These are phyloP conservation scores for Dicranocentrus wangi DNA, from an alignment of 2,888 invertebrate genomes.

Conservation along the genomic window DNA sequence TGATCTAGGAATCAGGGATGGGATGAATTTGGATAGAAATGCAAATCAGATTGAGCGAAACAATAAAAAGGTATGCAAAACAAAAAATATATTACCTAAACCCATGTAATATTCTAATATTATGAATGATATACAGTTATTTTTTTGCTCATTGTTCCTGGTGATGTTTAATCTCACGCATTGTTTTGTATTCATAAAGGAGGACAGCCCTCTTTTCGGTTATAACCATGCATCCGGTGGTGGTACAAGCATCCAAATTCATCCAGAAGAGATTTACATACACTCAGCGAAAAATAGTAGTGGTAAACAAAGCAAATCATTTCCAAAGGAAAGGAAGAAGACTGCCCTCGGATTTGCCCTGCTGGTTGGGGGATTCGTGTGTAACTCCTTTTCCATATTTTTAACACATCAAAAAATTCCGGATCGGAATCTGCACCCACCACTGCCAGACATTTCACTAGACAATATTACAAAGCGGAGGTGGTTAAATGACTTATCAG, in stretches of 20 bases:
- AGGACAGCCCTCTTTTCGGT: constrained; percentile 8
- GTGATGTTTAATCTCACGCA: too few species aligned
- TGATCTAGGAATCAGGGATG: constrained; percentile 34
- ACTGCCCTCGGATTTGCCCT: constrained; percentile 72
- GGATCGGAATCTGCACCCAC: constrained; percentile 73
- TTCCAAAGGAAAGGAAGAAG: constrained; percentile 74
- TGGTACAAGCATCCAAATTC: constrained; percentile 59
- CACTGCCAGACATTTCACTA: constrained; percentile 76
- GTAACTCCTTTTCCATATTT: constrained; percentile 74
- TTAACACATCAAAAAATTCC: constrained; percentile 76
- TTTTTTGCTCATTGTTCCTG: too few species aligned
- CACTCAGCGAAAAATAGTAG: constrained; percentile 28
- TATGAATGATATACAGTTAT: too few species aligned
- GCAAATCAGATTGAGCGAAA: constrained; percentile 50
- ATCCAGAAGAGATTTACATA: constrained; percentile 49
- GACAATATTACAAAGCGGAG: constrained; percentile 74
- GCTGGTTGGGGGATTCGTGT: constrained; percentile 67
- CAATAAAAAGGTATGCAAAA: constrained; percentile 30
- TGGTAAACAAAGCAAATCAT: constrained; percentile 57
- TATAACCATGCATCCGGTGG: too few species aligned
- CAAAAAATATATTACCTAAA: neutral
- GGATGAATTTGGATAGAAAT: constrained; percentile 46
- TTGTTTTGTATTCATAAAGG: constrained; percentile 36
- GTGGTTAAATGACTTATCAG: constrained; percentile 75
- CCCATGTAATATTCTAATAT: neutral